phyloP scores from a whole-genome alignment of 2,113 vertebrate genomes.

The Pterocles gutturalis region DNA sequence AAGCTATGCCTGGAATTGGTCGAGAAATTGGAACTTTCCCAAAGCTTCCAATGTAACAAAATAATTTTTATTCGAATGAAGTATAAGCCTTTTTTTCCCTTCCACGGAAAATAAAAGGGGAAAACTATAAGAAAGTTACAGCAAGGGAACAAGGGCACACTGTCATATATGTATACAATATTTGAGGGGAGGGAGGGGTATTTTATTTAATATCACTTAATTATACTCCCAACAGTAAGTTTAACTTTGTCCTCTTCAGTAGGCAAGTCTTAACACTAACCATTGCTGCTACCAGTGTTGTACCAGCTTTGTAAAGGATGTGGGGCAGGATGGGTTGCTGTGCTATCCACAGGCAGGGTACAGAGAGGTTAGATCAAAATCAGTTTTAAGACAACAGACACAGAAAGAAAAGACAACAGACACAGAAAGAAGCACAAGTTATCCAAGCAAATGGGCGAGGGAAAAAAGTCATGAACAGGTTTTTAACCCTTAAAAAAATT shows the following conservation, averaged over 20 bases:
- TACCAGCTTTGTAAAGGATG: background rate
- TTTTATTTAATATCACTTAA: background rate
- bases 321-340: background rate
- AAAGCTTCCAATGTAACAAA: background rate
- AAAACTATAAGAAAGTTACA: background rate
- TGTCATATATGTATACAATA: background rate
- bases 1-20: background rate
- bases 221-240: background rate
- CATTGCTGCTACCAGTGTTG: background rate
- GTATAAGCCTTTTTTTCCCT: background rate
- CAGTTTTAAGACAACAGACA: background rate
- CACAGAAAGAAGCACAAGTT: background rate
- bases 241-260: background rate
- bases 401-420: background rate
- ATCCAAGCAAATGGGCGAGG: background rate
- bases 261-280: background rate
- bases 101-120: background rate
- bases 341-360: background rate
- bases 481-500: background rate
- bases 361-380: background rate
- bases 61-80: background rate
- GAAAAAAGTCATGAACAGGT: background rate
- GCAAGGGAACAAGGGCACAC: background rate
- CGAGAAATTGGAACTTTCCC: background rate
- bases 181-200: accelerated